Conservation (phyloP, 2,797 vertebrate genomes). For the Poeciliopsis paucimaculata region DNA sequence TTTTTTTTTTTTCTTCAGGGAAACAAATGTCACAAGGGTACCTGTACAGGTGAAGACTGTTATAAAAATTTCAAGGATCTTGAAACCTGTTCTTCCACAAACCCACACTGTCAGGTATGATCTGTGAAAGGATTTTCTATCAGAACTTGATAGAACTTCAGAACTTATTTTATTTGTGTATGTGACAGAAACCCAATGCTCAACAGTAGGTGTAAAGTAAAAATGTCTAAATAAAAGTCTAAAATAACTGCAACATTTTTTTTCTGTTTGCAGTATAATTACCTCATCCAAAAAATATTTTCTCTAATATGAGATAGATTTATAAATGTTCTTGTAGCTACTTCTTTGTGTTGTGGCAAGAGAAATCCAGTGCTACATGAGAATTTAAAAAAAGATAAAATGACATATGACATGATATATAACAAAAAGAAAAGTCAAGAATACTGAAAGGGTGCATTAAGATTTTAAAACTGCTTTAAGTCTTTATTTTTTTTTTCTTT, state of each 20-base stretch:
- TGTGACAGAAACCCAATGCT: background rate
- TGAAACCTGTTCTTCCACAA: conserved; percentile 43
- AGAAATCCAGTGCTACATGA: background rate
- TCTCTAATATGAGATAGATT: background rate
- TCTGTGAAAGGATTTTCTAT: background rate
- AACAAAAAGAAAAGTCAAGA: background rate
- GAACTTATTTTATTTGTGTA: background rate
- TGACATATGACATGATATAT: background rate
- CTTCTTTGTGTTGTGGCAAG: background rate
- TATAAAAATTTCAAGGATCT: conserved; percentile 68
- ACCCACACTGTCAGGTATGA: conserved; percentile 82
- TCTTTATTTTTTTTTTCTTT: background rate
- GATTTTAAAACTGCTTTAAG: background rate
- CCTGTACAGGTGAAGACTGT: conserved; percentile 71
- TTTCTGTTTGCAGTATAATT: background rate
- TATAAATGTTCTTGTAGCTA: background rate
- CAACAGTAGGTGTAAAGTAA: background rate
- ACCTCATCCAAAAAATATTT: background rate
- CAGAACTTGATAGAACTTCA: too few species aligned
- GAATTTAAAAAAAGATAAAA: background rate
- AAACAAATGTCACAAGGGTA: conserved; percentile 78
- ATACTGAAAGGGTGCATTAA: background rate
- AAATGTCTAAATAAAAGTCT: background rate
- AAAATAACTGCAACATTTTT: background rate
- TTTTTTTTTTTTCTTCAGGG: conserved; percentile 56